These are phyloP conservation scores for Prionailurus bengalensis DNA, from an alignment of 2,113 vertebrate species.

Conservation along the genomic window DNA sequence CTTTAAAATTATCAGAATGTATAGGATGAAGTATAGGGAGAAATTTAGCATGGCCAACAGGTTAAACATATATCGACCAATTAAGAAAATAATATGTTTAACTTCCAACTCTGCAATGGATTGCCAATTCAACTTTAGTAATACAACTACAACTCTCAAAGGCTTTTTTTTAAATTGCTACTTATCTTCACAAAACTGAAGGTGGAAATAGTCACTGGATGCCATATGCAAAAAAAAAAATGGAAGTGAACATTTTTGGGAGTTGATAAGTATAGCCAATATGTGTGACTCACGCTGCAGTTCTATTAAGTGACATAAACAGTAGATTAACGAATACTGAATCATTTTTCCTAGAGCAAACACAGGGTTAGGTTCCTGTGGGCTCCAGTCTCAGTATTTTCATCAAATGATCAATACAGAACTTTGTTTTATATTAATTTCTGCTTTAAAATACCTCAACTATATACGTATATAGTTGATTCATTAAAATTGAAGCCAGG, in stretches of 20 bases:
- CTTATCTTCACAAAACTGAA: background rate
- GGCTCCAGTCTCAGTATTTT: background rate
- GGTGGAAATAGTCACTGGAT: background rate
- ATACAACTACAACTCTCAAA: background rate
- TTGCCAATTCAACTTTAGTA: background rate
- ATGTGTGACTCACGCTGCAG: background rate
- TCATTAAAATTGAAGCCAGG: background rate
- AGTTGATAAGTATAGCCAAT: background rate
- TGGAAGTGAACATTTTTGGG: background rate
- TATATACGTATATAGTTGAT: background rate
- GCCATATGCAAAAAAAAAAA: background rate
- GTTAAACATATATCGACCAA: background rate
- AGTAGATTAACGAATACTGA: background rate
- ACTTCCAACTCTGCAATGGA: background rate
- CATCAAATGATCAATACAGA: background rate
- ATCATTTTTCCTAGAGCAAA: background rate
- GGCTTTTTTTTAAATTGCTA: background rate
- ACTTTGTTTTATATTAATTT: background rate
- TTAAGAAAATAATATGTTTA: background rate
- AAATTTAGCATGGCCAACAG: background rate
- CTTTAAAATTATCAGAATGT: background rate
- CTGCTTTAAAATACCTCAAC: background rate
- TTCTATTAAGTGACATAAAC: background rate
- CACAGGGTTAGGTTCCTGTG: no score
- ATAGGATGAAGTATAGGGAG: background rate